Base-by-base conservation (phyloP, 2,888 invertebrate genomes). In the Eustalomyia histrio region DNA sequence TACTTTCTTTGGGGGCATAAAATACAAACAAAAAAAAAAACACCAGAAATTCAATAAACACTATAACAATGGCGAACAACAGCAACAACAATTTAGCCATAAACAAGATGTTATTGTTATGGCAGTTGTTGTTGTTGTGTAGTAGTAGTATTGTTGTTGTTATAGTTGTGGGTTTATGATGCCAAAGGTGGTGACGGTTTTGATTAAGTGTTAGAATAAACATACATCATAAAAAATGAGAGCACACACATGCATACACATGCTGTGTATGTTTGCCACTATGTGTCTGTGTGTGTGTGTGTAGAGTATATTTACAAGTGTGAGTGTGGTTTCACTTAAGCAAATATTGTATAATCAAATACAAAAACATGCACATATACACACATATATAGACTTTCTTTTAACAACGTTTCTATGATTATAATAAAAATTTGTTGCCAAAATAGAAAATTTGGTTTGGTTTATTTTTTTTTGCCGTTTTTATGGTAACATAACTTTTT, bases 171-270 rank as follows among this genome's bases (percentile, higher is more conserved):
- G 57, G 63, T 65, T 73, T 73, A 72, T 68, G 72, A 67, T 76
- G 81, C 71, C 74, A 81, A 71, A 81, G 81, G 81, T 81, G 78
- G 81, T 71, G 78, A 81, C 78, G 81, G 61, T 63, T 81, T 81
- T 78, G 81, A 81, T 78, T 78, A 81, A 81, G 78, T 78, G 78
- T 78, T 78, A 81, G 21, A 74, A 78, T 58, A 61, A 75, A 78
- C 71, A 78, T 67, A 78, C 60, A 61, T 71, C 65, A 75, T 43
- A 33, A n/a, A 33, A 29, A 67, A 55, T 39, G 33, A 47, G 10
- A 65, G 16, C 39, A 5, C 14, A 29, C n/a, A 29, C 21, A 29
- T 6, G 7, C 29, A 29, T 7, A 29, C 29, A 29, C 29, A 29
- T 29, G 43, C 18, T 16, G 8, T 17, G 33, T 16, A 52, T 50